Percentiles rank a stretch among this genome's conserved stretches.
These are phyloP conservation scores for Amblyornis subalaris DNA, from an alignment of 2,113 vertebrate genomes.

Conservation along the genomic window DNA sequence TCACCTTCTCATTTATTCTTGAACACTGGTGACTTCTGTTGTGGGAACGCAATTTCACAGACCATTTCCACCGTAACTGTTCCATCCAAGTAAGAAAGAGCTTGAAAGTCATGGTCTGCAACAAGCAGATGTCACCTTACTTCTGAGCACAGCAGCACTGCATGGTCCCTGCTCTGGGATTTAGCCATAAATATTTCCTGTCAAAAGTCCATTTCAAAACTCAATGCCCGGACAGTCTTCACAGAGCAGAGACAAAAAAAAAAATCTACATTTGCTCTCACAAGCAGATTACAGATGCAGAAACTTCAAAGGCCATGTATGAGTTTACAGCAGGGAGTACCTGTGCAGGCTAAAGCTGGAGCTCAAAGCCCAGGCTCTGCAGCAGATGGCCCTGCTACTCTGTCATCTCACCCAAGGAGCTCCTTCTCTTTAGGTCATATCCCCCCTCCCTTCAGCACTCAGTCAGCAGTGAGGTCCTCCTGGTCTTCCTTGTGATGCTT, in stretches of 20 bases:
- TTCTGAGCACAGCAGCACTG: not conserved
- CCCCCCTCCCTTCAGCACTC: not conserved
- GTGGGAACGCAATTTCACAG: not conserved
- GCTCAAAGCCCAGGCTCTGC: not conserved
- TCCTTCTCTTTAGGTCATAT: not conserved
- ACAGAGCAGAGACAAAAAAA: not conserved
- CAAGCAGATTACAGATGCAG: not conserved
- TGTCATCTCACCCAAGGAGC: accelerated
- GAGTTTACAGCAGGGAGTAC: not conserved
- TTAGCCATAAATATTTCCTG: not conserved
- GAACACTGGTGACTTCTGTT: not conserved
- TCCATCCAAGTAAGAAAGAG: not conserved
- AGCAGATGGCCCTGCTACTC: not conserved
- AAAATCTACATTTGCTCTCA: not conserved
- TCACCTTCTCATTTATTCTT: not conserved
- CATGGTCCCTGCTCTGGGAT: not conserved
- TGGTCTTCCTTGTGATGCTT: not conserved
- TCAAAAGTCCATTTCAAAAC: not conserved
- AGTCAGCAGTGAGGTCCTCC: not conserved
- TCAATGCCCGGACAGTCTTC: not conserved
- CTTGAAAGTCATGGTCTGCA: not conserved
- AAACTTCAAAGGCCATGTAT: not conserved
- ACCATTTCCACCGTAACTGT: not conserved
- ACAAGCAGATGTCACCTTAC: not conserved
- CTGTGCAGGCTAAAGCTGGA: not conserved